phyloP scores from a whole-genome alignment of 2,113 vertebrate genomes.

The Oncorhynchus gorbuscha region DNA sequence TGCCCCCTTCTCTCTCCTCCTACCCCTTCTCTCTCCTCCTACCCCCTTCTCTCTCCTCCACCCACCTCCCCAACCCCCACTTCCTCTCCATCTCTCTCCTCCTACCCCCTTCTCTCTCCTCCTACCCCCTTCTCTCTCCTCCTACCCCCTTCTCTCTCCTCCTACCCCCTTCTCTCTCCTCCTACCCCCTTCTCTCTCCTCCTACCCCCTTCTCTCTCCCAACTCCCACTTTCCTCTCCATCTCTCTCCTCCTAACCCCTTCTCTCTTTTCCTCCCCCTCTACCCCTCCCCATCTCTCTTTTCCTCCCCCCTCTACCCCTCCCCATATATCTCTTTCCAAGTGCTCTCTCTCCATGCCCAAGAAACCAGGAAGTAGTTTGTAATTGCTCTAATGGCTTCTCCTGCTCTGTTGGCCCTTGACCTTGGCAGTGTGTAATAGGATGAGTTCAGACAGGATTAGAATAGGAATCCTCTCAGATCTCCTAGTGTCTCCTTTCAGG shows the following conservation, averaged over 20 bases:
- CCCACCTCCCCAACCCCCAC: too few relatives aligned
- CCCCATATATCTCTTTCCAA: background rate
- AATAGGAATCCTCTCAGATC: slow-evolving; percentile 44
- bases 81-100: too few relatives aligned
- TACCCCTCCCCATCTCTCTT: background rate
- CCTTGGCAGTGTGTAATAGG: slow-evolving; percentile 68
- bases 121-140: too few relatives aligned
- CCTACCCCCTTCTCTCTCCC: too few relatives aligned
- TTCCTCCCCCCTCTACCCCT: background rate
- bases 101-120: too few relatives aligned
- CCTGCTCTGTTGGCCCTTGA: slow-evolving; percentile 74
- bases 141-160: background rate
- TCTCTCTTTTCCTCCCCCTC: background rate
- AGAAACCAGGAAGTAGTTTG: slow-evolving; percentile 66
- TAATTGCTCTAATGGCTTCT: slow-evolving; percentile 74
- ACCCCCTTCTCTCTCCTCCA: background rate
- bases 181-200: too few relatives aligned
- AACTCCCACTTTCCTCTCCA: too few relatives aligned
- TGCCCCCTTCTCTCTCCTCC: too few relatives aligned
- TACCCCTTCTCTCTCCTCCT: too few relatives aligned
- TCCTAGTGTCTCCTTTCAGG: too few relatives aligned
- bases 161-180: too few relatives aligned
- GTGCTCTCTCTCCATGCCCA: slow-evolving; percentile 52
- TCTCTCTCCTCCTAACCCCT: too few relatives aligned
- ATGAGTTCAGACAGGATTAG: slow-evolving; percentile 66